Base-by-base conservation (phyloP, 1,140 invertebrate genomes). In the Lucilia sericata region DNA sequence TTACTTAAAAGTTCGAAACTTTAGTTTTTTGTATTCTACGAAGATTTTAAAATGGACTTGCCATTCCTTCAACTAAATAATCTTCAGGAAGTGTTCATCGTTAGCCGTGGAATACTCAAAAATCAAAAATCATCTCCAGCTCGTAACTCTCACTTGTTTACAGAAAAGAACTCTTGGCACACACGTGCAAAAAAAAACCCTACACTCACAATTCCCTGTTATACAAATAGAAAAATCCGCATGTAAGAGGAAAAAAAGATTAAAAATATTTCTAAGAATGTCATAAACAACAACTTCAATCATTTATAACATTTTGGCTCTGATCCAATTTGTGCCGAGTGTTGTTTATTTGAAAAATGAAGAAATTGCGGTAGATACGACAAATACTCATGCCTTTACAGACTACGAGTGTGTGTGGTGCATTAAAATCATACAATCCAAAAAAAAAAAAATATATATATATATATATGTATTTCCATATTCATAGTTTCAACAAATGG, bases 281-380 rank as follows among this genome's bases (percentile, higher is more conserved):
- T 70, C 65, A 70, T 70, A 70, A 70, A 70, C 65, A 60, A 60
- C 14, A 70, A 70, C 65, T 70, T 70, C 65, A 70, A 70, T 70
- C n/a, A 70, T 70, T 25, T 70, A 70, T 70, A n/a, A 70, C 21
- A 25, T 25, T 70, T 70, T 70, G 65, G 65, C 65, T 70, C 19
- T 9, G n/a, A 19, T 19, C 65, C 65, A 70, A 70, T 70, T 25
- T 70, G 21, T n/a, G 19, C n/a, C n/a, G 19, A 21, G 65, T 70
- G 65, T 70, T 70, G 65, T 70, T 70, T 70, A 70, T 70, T 70
- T 70, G n/a, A 70, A 70, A 30, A 19, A 70, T 21, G 9, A 60
- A 70, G 21, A 21, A 60, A 70, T 70, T 70, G 65, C n/a, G 19
- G 55, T 60, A n/a, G n/a, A 60, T 60, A 60, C 55, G n/a, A 17